These are phyloP conservation scores for Argyra leucocephala DNA, from an alignment of 2,888 invertebrate species.

Conservation along the genomic window DNA sequence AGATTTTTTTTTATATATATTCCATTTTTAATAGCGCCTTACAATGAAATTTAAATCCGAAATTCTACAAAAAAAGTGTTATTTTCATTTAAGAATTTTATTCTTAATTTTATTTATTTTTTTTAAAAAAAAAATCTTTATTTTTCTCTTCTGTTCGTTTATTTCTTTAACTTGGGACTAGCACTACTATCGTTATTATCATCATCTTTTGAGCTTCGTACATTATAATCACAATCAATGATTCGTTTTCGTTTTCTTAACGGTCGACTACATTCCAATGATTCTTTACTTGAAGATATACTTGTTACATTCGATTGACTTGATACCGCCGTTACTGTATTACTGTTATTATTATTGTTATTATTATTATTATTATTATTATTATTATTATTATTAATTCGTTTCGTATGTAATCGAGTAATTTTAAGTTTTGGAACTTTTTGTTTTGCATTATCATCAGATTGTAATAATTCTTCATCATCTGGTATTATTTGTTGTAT, in stretches of 20 bases:
- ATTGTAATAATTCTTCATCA: slow-evolving; percentile 29
- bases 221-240: slow-evolving; percentile 45
- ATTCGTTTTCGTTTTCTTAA: slow-evolving; percentile 54
- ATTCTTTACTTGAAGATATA: slow-evolving; percentile 30
- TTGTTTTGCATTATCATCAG: slow-evolving; percentile 43
- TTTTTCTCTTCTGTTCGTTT: neutral
- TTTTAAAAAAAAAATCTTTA: neutral
- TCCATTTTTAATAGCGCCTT: too few relatives aligned
- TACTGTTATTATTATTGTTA: slow-evolving; percentile 15
- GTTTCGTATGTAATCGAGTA: slow-evolving; percentile 49
- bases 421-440: slow-evolving; percentile 54
- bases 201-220: slow-evolving; percentile 49
- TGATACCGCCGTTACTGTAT: slow-evolving; percentile 14
- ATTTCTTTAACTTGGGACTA: neutral
- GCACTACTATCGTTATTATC: slow-evolving; percentile 33
- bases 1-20: too few relatives aligned
- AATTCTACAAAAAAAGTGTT: too few relatives aligned
- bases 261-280: slow-evolving; percentile 50
- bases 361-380: slow-evolving; percentile 33
- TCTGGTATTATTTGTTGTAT: slow-evolving; percentile 37
- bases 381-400: slow-evolving; percentile 27
- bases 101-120: too few relatives aligned
- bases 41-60: too few relatives aligned
- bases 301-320: slow-evolving; percentile 6
- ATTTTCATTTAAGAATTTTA: too few relatives aligned